Conservation (phyloP, 2,888 invertebrate genomes). For the Mythimna impura region DNA sequence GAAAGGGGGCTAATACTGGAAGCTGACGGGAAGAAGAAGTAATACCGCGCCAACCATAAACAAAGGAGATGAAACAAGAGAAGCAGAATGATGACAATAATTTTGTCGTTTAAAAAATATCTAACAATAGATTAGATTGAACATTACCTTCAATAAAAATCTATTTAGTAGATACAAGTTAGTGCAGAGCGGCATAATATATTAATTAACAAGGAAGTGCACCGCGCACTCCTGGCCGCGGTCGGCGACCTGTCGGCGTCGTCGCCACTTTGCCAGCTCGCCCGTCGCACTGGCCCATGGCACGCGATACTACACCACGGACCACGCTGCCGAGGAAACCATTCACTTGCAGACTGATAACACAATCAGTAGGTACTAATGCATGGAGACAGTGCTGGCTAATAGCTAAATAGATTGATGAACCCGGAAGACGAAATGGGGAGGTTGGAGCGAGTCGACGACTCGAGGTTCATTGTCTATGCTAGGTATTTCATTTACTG, state of each 20-base stretch:
- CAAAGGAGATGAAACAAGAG: too few species aligned
- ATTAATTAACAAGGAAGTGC: conserved; percentile 38
- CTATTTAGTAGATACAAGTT: background rate
- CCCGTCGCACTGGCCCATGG: conserved; percentile 32
- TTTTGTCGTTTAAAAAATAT: background rate
- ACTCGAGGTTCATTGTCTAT: background rate
- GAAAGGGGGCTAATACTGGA: background rate
- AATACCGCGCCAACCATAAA: background rate
- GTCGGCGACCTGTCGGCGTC: conserved; percentile 27
- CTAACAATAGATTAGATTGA: background rate
- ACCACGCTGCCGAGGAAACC: conserved; percentile 23
- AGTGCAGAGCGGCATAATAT: conserved; percentile 36
- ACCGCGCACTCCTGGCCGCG: conserved; percentile 14
- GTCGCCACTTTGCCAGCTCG: background rate
- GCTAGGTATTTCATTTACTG: background rate
- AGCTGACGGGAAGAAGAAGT: too few species aligned
- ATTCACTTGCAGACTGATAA: conserved; percentile 44
- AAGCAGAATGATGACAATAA: too few species aligned
- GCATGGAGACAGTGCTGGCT: conserved; percentile 3
- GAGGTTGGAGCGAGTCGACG: background rate
- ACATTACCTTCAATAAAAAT: background rate
- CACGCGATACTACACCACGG: conserved; percentile 32
- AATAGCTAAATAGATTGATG: conserved; percentile 4
- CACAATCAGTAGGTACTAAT: conserved; percentile 13
- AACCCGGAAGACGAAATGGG: conserved; percentile 1